Evolutionary conservation across 2,797 vertebrate genomes (phyloP), one percentile per base, ranked within the genome.

Genomic region (Carapus acus): DNA sequence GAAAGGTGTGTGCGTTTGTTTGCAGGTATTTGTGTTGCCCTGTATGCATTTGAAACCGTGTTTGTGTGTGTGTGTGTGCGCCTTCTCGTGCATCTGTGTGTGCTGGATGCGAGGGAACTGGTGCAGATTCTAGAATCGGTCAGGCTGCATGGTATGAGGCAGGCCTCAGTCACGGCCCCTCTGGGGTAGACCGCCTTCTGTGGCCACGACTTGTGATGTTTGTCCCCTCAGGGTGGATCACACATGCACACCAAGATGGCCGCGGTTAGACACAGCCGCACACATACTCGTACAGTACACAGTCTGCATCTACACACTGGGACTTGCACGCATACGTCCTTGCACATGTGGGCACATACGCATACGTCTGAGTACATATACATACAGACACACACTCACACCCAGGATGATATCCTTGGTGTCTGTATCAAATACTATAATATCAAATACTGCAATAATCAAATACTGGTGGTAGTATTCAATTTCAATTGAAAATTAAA

Each of bases 141-240:
- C 87, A 87, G 82, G 79, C 81, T 79, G 75, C 79, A 89, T 89
- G 86, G 87, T 78, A 69, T 88, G 87, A 88, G 76, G 76, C 72
- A 76, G 66, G 76, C 78, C 82, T 87, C 81, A 77, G 79, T 88
- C 84, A 82, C 65, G 66, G 75, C 75, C 81, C 86, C 86, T 73
- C 69, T 73, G 83, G 87, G 85, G 75, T 82, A 83, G 78, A 76
- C 84, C 79, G 84, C 82, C 73, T 72, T 83, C 80, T 80, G 74
- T 86, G 83, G 67, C 82, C 86, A 87, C 74, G 77, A 84, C 83
- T 85, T 71, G 71, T 85, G 83, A 87, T 87, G 84, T 87, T 86
- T 85, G 78, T 83, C 77, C 80, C 83, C 53, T 49, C 79, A 74
- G 74, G 83, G 69, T 65, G 69, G 69, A 76, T 63, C 56, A 67